Base-by-base conservation (phyloP, 2,113 vertebrate species). In the Entelurus aequoreus region DNA sequence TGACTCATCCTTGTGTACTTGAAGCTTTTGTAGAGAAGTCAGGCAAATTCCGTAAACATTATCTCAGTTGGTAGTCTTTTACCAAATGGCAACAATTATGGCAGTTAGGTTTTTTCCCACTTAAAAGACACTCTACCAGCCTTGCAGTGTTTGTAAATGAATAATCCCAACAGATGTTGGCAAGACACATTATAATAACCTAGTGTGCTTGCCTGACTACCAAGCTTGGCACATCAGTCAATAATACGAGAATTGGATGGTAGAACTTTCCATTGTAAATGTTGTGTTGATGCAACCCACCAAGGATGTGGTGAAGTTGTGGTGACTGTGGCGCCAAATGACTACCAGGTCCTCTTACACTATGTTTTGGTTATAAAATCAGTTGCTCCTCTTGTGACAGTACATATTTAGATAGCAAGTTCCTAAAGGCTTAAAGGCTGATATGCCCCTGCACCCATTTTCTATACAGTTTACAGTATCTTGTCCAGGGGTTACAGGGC, bases 271-370 rank as follows among this genome's bases (percentile, higher is more conserved):
- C 52, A 63, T 16, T 10, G 7, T 63, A 37, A 65, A 16, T 15
- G 38, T 28, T 48, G 13, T 19, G 42, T 47, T 55, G 48, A n/a
- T 15, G 16, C 14, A 54, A 49, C 40, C 11, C 28, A 63, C 40
- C 8, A 48, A 72, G 72, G 67, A 84, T 74, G 80, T 83, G 72
- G 72, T 54, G 49, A 60, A 62, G 37, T 69, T 70, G 65, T 60
- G 69, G 62, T 70, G 61, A 53, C 53, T 75, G 61, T 54, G 70
- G 63, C 71, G 38, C 61, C 15, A 4, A 50, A 19, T 48, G 50
- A 16, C 52, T 58, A 50, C 74, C 54, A 60, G 19, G 42, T 46
- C 10, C 4, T 46, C 11, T 58, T 40, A 5, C 4, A 28, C 28
- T 28, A 4, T 28, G 28, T 28, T 58, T n/a, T 16, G n/a, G 50